Conservation (phyloP, 1,140 invertebrate genomes). For the Aphelenchoides avenae region DNA sequence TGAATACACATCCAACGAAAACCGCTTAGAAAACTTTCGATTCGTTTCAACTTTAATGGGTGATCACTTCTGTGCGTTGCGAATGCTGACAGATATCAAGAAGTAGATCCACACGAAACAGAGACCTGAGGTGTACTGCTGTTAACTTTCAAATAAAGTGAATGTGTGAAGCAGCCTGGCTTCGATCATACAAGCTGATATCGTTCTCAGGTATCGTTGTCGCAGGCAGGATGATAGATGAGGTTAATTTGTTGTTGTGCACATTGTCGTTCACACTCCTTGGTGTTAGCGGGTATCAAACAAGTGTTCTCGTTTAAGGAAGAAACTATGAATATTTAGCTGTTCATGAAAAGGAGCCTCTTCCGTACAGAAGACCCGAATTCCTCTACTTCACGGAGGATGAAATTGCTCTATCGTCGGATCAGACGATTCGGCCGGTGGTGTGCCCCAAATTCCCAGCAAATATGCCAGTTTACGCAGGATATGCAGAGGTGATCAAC, state of each 20-base stretch:
- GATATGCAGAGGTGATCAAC: conserved; percentile 75
- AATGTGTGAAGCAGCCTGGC: no score
- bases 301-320: no score
- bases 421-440: conserved; percentile 73
- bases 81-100: no score
- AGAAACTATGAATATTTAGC: conserved; percentile 4
- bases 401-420: conserved; percentile 71
- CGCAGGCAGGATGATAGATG: not conserved
- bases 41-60: conserved; percentile 2
- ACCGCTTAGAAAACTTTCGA: not conserved
- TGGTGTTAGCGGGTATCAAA: no score
- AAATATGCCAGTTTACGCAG: conserved; percentile 70
- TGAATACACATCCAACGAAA: conserved; percentile 1
- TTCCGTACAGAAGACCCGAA: conserved; percentile 70
- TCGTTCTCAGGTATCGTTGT: not conserved
- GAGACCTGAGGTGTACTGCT: no score
- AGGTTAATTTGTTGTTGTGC: not conserved
- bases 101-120: no score
- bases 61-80: conserved; percentile 7
- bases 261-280: not conserved
- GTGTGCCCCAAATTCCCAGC: conserved; percentile 73
- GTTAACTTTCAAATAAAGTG: no score
- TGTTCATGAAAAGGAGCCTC: conserved; percentile 13
- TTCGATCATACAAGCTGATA: not conserved
- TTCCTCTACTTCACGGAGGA: conserved; percentile 72